Base-by-base conservation (phyloP, 2,797 vertebrate genomes). In the Enteromius anoplus region DNA sequence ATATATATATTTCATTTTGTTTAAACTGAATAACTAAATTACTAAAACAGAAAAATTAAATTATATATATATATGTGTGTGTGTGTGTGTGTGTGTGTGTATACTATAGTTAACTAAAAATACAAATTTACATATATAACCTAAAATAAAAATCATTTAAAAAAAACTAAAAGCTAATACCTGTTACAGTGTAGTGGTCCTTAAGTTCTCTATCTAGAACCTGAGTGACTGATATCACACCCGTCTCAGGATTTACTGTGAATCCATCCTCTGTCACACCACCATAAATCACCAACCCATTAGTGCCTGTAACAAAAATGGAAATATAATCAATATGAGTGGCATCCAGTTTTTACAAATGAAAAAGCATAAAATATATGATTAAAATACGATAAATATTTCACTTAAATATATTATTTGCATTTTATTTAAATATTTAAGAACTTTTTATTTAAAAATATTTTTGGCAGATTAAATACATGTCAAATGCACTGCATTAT, bases 231-330 rank as follows among this genome's bases (percentile, higher is more conserved):
- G 94, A 96, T 85, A 99, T 96, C 66, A 97, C 93, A 12, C 98
- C 98, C 0, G 96, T 98, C 76, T 95, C 91, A 0, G 97, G 96
- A 88, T 99, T 93, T 84, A 99, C 94, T 79, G 95, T 91, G 86
- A 99, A 99, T 0, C 94, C 96, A 0, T 96, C 96, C 11, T 96
- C 96, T 15, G 95, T 94, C 72, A 98, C 90, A 4, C 96, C 96
- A n/a, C 97, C 97, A 0, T 98, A 99, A 0, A 91, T 96, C 83
- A 99, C 95, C 21, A 95, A 94, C 11, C 98, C 97, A 2, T 97
- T 97, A 75, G 94, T 90, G 47, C 96, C 97, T 97, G 84, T 1
- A 69, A 82, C 78, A 19, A 47, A 75, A 70, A 73, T 1, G 58
- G 10, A 49, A 76, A 64, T 21, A 26, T 47, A 68, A 69, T 40